A percentile compares a stretch with the other conserved stretches of the same genome.
Evolutionary conservation across 2,888 invertebrate species (phyloP).

Genomic region (Conistra vaccinii): DNA sequence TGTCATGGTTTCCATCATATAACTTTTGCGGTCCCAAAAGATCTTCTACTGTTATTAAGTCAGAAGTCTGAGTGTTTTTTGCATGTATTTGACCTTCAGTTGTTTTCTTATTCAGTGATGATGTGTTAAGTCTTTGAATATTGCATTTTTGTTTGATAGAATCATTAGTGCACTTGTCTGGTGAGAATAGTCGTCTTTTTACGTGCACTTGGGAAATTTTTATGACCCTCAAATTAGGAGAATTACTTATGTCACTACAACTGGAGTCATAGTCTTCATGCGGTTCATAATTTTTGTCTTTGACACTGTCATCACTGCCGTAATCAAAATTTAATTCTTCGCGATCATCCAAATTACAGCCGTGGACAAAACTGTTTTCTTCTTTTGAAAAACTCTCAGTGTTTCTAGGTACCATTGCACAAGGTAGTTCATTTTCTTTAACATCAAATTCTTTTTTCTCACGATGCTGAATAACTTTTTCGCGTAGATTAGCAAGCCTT

Average conservation of each 20-base stretch:
- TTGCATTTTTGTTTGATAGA: constrained; percentile 2
- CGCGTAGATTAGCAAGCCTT: constrained; percentile 4
- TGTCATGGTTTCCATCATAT: too few relatives aligned
- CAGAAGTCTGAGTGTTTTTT: constrained; percentile 4
- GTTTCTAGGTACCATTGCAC: constrained; percentile 3
- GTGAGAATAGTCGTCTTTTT: constrained; percentile 13
- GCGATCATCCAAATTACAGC: constrained; percentile 4
- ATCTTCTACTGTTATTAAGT: constrained; percentile 5
- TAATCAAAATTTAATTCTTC: not conserved
- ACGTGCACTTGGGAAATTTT: constrained; percentile 1
- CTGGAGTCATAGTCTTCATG: constrained; percentile 13
- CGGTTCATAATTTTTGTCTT: constrained; percentile 21
- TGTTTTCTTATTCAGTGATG: constrained; percentile 5
- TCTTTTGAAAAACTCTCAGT: constrained; percentile 9
- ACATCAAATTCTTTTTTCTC: constrained; percentile 8
- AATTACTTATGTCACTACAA: constrained; percentile 12
- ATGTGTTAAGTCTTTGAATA: constrained; percentile 6
- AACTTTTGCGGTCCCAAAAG: not conserved
- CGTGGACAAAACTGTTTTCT: not conserved
- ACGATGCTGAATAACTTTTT: constrained; percentile 8
- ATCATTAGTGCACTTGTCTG: constrained; percentile 6
- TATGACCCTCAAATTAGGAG: constrained; percentile 6
- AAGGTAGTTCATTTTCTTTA: not conserved
- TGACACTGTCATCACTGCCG: constrained; percentile 16
- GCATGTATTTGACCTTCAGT: constrained; percentile 5